phyloP scores from a whole-genome alignment of 2,888 invertebrate genomes.

The Micoletzkya japonica region DNA sequence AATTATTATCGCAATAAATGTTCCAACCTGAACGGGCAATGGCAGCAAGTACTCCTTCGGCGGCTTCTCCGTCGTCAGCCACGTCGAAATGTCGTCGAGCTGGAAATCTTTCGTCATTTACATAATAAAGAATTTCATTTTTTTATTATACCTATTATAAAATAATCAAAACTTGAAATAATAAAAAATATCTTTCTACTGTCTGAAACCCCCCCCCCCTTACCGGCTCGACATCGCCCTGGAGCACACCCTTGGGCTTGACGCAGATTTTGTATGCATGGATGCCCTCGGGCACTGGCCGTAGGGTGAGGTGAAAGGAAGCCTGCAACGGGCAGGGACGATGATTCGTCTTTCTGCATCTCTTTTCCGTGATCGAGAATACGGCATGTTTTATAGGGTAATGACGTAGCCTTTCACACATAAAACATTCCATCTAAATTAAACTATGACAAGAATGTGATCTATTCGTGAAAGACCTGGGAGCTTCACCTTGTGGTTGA shows the following conservation, averaged over 20 bases:
- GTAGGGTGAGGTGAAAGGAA: conserved; percentile 35
- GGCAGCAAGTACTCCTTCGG: conserved; percentile 51
- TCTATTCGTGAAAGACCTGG: no score
- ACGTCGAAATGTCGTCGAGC: conserved; percentile 53
- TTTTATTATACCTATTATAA: background rate
- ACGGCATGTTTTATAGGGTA: no score
- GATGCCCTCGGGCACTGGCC: conserved; percentile 41
- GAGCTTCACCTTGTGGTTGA: conserved; percentile 40
- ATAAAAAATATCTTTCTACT: no score
- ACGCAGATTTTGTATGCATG: conserved; percentile 53
- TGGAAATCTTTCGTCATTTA: conserved; percentile 15
- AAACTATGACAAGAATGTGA: no score
- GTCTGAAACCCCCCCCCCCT: conserved; percentile 6
- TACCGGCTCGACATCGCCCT: conserved; percentile 35
- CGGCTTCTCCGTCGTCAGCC: conserved; percentile 53
- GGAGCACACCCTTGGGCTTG: conserved; percentile 35
- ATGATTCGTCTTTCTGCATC: background rate
- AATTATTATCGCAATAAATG: background rate
- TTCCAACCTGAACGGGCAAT: conserved; percentile 40
- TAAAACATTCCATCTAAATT: no score
- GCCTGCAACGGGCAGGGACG: conserved; percentile 9
- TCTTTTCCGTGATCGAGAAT: background rate
- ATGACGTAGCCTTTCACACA: no score
- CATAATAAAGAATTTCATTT: background rate
- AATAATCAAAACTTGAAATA: background rate